Conservation (phyloP, 92 coral and sea anemone genomes). For the Isaurus tuberculatus region DNA sequence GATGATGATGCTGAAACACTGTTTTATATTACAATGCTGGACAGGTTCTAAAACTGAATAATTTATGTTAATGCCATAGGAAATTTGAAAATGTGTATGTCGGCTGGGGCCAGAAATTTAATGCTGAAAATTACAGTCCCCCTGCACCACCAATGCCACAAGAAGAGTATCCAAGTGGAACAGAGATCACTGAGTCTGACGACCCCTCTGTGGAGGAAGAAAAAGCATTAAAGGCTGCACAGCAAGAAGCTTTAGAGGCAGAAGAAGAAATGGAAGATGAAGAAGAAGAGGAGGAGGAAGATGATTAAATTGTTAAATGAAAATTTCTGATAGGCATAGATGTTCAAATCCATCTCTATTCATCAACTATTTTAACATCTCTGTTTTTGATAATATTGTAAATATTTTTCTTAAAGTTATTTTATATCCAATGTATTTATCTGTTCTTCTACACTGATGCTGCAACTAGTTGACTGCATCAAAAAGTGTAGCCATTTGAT, state of each 20-base stretch:
- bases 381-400: no score
- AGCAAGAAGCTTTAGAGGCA: slow-evolving; percentile 94
- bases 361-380: no score
- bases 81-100: slow-evolving; percentile 97
- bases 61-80: slow-evolving; percentile 53
- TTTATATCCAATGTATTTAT: no score
- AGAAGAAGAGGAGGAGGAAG: slow-evolving; percentile 90
- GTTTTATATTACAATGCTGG: no score
- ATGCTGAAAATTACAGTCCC: slow-evolving; percentile 99
- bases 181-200: slow-evolving; percentile 96
- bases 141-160: slow-evolving; percentile 99
- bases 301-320: slow-evolving; percentile 65
- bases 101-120: slow-evolving; percentile 97
- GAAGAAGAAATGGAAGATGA: slow-evolving; percentile 93
- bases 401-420: no score
- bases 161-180: slow-evolving; percentile 98
- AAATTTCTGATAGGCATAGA: no score
- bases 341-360: no score
- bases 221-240: slow-evolving; percentile 97
- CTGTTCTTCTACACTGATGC: no score
- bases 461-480: no score
- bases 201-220: slow-evolving; percentile 99
- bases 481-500: no score
- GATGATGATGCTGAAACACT: no score
- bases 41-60: slow-evolving; percentile 13